A percentile compares a stretch with the other conserved stretches of the same genome.
phyloP scores from a whole-genome alignment of 2,888 invertebrate genomes.

The Synanthedon vespiformis region DNA sequence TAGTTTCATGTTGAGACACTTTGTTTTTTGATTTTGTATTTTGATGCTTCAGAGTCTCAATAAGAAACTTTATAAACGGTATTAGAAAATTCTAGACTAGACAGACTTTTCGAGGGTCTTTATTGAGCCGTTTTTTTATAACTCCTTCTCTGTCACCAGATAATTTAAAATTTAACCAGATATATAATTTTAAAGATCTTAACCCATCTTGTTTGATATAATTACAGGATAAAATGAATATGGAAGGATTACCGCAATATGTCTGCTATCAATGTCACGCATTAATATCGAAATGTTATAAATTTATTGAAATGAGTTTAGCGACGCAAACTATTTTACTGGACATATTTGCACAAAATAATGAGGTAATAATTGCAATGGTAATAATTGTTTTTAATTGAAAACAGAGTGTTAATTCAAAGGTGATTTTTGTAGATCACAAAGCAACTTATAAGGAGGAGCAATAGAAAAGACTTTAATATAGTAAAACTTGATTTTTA shows the following conservation, averaged over 20 bases:
- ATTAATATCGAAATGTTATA: constrained; percentile 15
- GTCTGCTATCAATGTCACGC: constrained; percentile 24
- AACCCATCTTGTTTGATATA: not conserved
- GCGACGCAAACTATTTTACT: constrained; percentile 18
- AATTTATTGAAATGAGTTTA: constrained; percentile 19
- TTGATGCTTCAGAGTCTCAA: no score
- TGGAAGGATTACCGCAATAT: constrained; percentile 23
- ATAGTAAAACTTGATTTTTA: constrained; percentile 8
- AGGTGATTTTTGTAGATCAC: constrained; percentile 6
- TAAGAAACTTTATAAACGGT: no score
- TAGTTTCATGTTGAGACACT: no score
- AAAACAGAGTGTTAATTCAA: no score
- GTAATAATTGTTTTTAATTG: constrained; percentile 8
- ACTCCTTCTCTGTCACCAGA: no score
- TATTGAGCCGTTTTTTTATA: no score
- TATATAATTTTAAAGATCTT: no score
- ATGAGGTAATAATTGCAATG: constrained; percentile 13
- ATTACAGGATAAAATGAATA: constrained; percentile 13
- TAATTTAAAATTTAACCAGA: no score
- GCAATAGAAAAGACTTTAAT: constrained; percentile 13
- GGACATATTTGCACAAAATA: constrained; percentile 22
- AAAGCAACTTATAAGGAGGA: constrained; percentile 12
- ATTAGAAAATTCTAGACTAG: no score
- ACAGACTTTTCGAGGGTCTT: no score
- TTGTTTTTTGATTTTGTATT: no score